phyloP scores from a whole-genome alignment of 1,140 invertebrate species.

The Dysdera silvatica region DNA sequence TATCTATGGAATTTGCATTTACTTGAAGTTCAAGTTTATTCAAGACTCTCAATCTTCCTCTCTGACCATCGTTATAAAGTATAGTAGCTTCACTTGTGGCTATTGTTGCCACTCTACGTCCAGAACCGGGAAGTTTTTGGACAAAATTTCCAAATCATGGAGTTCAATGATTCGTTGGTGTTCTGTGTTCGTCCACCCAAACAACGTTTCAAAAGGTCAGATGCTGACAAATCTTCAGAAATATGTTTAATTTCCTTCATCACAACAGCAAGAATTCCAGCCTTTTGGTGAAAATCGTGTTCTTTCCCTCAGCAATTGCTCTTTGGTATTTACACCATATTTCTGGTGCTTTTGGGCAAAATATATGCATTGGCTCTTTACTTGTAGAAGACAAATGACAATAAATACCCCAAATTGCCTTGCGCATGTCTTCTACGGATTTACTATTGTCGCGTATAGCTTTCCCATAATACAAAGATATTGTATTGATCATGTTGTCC shows the following conservation, averaged over 20 bases:
- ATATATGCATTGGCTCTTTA: constrained; percentile 4
- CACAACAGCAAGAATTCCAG: background rate
- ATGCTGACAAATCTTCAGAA: background rate
- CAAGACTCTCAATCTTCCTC: no score
- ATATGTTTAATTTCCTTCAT: background rate
- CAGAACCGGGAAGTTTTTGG: background rate
- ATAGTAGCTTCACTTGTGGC: no score
- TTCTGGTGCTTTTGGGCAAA: background rate
- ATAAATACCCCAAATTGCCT: background rate
- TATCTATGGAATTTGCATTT: no score
- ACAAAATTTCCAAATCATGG: background rate
- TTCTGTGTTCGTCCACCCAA: constrained; percentile 2
- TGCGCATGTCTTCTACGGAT: no score
- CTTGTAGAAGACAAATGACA: background rate
- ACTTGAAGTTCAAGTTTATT: no score
- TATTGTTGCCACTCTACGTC: background rate
- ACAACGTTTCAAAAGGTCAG: background rate
- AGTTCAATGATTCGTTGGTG: background rate
- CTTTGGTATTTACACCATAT: background rate
- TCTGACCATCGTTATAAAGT: no score
- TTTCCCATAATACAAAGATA: no score
- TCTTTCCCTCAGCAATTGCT: background rate
- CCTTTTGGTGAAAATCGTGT: background rate
- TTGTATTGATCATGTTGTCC: no score
- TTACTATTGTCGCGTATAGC: no score